These are phyloP conservation scores for Paralichthys olivaceus DNA, from an alignment of 2,113 vertebrate species.

Conservation along the genomic window DNA sequence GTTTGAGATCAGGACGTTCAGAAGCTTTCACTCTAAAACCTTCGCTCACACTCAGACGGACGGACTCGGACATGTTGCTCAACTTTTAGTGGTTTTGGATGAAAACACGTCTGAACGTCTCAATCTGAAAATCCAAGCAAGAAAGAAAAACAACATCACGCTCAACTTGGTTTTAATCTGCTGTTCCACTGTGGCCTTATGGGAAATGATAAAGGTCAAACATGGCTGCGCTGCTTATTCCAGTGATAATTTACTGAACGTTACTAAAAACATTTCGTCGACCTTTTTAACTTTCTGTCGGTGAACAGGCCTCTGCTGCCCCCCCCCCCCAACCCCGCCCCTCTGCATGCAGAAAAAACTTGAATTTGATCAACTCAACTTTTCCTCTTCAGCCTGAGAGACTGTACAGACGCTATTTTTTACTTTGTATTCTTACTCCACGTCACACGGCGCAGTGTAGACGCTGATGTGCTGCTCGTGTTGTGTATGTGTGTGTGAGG, in stretches of 20 bases:
- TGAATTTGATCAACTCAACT: neutral
- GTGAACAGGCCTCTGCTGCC: too few species aligned
- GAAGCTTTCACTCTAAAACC: too few species aligned
- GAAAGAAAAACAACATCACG: too few species aligned
- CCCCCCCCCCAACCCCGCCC: neutral
- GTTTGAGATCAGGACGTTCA: neutral
- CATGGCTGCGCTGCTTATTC: neutral
- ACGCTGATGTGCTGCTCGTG: neutral
- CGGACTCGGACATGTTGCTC: too few species aligned
- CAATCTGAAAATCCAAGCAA: too few species aligned
- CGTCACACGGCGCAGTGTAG: neutral
- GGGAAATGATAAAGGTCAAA: neutral
- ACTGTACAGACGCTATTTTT: slow-evolving; percentile 28
- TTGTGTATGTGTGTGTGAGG: slow-evolving; percentile 5
- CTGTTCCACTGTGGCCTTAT: neutral
- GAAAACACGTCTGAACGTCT: neutral
- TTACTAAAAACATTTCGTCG: neutral
- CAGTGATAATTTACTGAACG: neutral
- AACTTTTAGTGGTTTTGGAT: too few species aligned
- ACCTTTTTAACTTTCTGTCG: neutral
- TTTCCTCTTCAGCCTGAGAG: slow-evolving; percentile 22
- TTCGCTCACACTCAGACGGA: too few species aligned
- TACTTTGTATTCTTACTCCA: neutral
- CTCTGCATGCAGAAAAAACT: slow-evolving; percentile 4
- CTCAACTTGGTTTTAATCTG: too few species aligned